Percentiles rank a stretch among this genome's conserved stretches.
Conservation (phyloP, 2,888 invertebrate species). For the Belgica antarctica region DNA sequence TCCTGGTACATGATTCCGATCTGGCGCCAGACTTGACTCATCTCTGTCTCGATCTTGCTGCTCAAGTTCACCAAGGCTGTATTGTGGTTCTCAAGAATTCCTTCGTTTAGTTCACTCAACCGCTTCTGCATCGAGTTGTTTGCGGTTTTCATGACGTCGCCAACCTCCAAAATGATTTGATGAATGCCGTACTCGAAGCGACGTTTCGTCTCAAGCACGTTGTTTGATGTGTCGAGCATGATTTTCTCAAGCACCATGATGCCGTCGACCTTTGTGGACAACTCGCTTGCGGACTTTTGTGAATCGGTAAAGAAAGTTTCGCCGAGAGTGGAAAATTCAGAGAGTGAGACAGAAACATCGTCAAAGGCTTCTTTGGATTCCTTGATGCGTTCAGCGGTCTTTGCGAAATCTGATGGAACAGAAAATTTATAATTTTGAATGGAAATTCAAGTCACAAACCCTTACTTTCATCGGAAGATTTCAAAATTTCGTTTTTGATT, state of each 20-base stretch:
- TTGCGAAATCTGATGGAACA: conserved; percentile 53
- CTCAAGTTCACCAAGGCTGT: conserved; percentile 72
- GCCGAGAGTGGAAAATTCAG: conserved; percentile 59
- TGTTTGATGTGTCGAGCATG: conserved; percentile 78
- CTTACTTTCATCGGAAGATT: conserved; percentile 57
- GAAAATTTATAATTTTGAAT: not conserved
- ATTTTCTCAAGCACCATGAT: conserved; percentile 74
- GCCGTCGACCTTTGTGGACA: conserved; percentile 58
- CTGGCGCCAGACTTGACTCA: conserved; percentile 85
- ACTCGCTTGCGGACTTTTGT: conserved; percentile 58
- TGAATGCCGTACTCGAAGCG: conserved; percentile 81
- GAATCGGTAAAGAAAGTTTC: conserved; percentile 60
- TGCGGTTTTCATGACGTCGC: conserved; percentile 65
- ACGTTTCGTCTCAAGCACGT: conserved; percentile 78
- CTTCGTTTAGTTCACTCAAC: conserved; percentile 68
- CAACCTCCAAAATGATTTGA: conserved; percentile 74
- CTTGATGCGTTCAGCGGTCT: conserved; percentile 58
- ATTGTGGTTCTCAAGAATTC: conserved; percentile 70
- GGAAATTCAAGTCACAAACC: conserved; percentile 34
- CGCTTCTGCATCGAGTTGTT: conserved; percentile 66
- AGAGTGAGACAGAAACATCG: conserved; percentile 61
- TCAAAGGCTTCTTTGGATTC: conserved; percentile 57
- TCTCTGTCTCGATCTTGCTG: conserved; percentile 72
- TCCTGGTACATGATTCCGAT: conserved; percentile 86
- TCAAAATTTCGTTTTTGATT: conserved; percentile 57